phyloP scores from a whole-genome alignment of 2,113 vertebrate genomes.

The Nansenia antarctica region DNA sequence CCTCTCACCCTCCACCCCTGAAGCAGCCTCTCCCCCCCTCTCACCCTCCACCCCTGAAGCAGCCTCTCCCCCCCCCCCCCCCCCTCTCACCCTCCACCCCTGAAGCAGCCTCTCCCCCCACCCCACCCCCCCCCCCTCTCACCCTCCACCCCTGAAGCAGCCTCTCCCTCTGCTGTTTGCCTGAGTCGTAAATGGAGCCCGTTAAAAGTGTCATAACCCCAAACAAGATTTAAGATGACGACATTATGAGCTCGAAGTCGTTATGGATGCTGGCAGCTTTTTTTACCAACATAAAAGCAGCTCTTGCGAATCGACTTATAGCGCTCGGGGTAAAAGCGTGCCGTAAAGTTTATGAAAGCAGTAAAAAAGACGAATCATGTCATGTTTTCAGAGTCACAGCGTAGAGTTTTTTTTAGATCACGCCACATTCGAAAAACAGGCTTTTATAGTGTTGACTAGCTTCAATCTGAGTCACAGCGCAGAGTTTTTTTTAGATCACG shows the following conservation, averaged over 20 bases:
- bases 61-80: too few species aligned
- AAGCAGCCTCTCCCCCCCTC: too few species aligned
- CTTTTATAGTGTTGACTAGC: conserved; percentile 28
- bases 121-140: too few species aligned
- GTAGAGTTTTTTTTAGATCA: not conserved
- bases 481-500: not conserved
- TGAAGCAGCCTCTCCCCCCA: too few species aligned
- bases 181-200: conserved; percentile 44
- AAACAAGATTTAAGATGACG: conserved; percentile 31
- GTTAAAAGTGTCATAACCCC: conserved; percentile 44
- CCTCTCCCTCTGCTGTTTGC: conserved; percentile 22
- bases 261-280: conserved; percentile 51
- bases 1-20: too few species aligned
- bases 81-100: too few species aligned
- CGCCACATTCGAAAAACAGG: conserved; percentile 42
- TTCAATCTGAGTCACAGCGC: not conserved
- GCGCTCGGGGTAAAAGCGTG: conserved; percentile 3
- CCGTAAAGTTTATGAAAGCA: conserved; percentile 53
- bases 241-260: conserved; percentile 42
- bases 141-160: too few species aligned
- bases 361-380: conserved; percentile 60
- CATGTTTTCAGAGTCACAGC: not conserved
- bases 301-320: conserved; percentile 46
- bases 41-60: too few species aligned
- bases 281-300: conserved; percentile 42